Evolutionary conservation across 2,113 vertebrate species (phyloP).

Genomic region (Polyodon spathula): DNA sequence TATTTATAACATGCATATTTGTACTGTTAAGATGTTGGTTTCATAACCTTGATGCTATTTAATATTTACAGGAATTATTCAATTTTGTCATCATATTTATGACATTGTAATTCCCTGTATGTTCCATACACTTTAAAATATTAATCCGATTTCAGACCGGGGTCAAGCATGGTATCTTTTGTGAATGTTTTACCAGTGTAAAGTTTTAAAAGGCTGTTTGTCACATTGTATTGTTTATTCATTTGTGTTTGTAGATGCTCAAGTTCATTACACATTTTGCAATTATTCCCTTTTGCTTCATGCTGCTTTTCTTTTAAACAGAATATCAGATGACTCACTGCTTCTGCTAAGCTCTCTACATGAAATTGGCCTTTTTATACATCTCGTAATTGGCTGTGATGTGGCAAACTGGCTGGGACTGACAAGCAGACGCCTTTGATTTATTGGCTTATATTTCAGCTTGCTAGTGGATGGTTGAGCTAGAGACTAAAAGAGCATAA

Average conservation of each 20-base stretch:
- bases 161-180: too few relatives aligned
- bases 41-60: too few relatives aligned
- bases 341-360: constrained; percentile 50
- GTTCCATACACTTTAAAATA: constrained; percentile 41
- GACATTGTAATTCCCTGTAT: constrained; percentile 28
- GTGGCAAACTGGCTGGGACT: constrained; percentile 77
- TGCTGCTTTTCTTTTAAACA: constrained; percentile 62
- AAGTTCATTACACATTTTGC: constrained; percentile 8
- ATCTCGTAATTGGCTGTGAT: constrained; percentile 71
- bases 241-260: not conserved
- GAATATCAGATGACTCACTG: constrained; percentile 53
- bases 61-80: too few relatives aligned
- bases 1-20: too few relatives aligned
- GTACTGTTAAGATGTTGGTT: too few relatives aligned
- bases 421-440: constrained; percentile 83
- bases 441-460: constrained; percentile 80
- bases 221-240: constrained; percentile 1
- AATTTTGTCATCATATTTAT: too few relatives aligned
- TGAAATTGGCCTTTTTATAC: constrained; percentile 61
- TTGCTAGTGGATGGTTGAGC: constrained; percentile 78
- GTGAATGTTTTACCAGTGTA: not conserved
- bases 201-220: not conserved
- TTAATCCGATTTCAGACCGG: constrained; percentile 17
- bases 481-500: constrained; percentile 68
- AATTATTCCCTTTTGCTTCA: constrained; percentile 37